A percentile compares a stretch with the other conserved stretches of the same genome.
Conservation (phyloP, 2,888 invertebrate genomes). For the Chaetogeoica ovagalla region DNA sequence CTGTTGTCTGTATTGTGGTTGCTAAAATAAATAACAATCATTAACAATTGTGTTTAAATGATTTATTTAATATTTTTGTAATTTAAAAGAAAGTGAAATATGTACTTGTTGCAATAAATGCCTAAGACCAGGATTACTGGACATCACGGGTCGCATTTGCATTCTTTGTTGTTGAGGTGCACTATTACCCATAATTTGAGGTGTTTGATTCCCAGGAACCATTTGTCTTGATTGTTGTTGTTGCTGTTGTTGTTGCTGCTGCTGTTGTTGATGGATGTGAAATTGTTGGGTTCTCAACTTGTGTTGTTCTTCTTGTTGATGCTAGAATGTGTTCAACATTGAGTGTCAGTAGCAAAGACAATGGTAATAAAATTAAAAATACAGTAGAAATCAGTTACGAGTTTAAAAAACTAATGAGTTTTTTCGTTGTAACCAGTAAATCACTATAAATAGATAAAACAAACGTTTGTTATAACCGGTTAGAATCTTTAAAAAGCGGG, state of each 20-base stretch:
- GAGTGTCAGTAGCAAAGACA: constrained; percentile 4
- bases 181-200: constrained; percentile 59
- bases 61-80: not conserved
- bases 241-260: constrained; percentile 56
- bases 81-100: not conserved
- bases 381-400: no score
- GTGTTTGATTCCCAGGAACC: constrained; percentile 58
- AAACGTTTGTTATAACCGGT: no score
- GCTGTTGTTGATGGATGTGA: constrained; percentile 62
- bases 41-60: constrained; percentile 26
- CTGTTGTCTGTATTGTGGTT: constrained; percentile 72
- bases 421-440: no score
- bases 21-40: constrained; percentile 61
- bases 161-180: constrained; percentile 64
- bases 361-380: not conserved
- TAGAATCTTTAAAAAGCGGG: no score
- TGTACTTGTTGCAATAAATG: constrained; percentile 78
- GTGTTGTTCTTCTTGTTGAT: constrained; percentile 59
- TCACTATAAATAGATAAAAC: no score
- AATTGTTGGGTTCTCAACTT: constrained; percentile 60
- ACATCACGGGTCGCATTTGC: constrained; percentile 73
- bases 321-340: constrained; percentile 48
- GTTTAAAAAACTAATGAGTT: no score
- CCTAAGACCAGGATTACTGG: constrained; percentile 74
- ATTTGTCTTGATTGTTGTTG: constrained; percentile 56